Percentiles rank a stretch among this genome's conserved stretches.
Conservation (phyloP, 1,140 invertebrate genomes). For the Bathynomus jamesi region DNA sequence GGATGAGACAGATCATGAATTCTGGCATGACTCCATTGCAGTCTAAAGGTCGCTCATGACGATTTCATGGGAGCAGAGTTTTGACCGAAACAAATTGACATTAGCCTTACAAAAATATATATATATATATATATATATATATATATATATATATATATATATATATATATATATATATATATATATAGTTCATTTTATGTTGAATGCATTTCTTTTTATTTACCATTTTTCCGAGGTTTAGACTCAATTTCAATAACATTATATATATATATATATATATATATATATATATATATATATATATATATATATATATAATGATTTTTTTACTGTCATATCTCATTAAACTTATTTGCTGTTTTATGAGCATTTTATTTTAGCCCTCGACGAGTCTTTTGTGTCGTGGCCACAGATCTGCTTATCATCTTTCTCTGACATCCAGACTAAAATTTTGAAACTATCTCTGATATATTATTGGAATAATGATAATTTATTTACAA, state of each 20-base stretch:
- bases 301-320: neutral
- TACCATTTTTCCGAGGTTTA: neutral
- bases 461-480: neutral
- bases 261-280: constrained; percentile 3
- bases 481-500: neutral
- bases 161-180: neutral
- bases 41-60: no score
- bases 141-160: neutral
- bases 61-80: no score
- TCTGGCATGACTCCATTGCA: no score
- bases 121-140: neutral
- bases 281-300: constrained; percentile 3
- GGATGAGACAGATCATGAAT: no score
- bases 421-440: neutral
- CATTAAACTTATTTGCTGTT: neutral
- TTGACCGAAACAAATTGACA: no score
- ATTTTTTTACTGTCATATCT: neutral
- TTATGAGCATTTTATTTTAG: neutral
- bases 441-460: neutral
- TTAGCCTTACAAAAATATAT: neutral
- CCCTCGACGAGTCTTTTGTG: neutral
- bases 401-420: neutral
- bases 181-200: neutral
- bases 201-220: neutral
- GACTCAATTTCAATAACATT: neutral